Conservation (phyloP, 2,888 invertebrate genomes). For the Hoplodrina blanda region DNA sequence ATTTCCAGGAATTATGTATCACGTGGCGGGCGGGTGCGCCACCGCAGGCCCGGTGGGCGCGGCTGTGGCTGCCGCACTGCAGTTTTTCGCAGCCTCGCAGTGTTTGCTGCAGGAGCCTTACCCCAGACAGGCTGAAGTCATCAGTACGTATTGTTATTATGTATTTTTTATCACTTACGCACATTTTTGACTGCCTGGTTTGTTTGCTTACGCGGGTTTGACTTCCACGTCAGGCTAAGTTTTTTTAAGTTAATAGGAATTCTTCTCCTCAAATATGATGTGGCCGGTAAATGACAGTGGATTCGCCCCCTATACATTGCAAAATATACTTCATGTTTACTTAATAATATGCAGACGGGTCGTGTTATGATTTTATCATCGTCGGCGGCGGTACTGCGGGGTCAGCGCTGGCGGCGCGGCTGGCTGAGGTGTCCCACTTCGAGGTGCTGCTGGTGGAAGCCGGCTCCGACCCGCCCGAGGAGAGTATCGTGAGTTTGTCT, state of each 20-base stretch:
- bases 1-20: conserved; percentile 17
- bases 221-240: too few relatives aligned
- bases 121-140: conserved; percentile 70
- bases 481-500: conserved; percentile 76
- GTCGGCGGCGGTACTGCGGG: conserved; percentile 85
- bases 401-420: conserved; percentile 78
- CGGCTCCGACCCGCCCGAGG: conserved; percentile 80
- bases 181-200: neutral
- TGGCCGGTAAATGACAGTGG: too few relatives aligned
- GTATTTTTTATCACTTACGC: neutral
- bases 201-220: too few relatives aligned
- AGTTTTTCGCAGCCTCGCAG: conserved; percentile 82
- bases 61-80: conserved; percentile 76
- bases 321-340: too few relatives aligned
- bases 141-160: conserved; percentile 58
- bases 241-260: too few relatives aligned
- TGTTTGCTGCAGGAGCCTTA: conserved; percentile 78
- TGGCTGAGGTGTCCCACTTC: conserved; percentile 67
- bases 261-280: too few relatives aligned
- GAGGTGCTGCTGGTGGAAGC: conserved; percentile 83
- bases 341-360: conserved; percentile 71
- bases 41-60: conserved; percentile 65
- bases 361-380: conserved; percentile 80
- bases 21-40: conserved; percentile 43
- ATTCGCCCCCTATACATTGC: too few relatives aligned